phyloP scores from a whole-genome alignment of 2,797 vertebrate species.

The Phrynocephalus forsythii region DNA sequence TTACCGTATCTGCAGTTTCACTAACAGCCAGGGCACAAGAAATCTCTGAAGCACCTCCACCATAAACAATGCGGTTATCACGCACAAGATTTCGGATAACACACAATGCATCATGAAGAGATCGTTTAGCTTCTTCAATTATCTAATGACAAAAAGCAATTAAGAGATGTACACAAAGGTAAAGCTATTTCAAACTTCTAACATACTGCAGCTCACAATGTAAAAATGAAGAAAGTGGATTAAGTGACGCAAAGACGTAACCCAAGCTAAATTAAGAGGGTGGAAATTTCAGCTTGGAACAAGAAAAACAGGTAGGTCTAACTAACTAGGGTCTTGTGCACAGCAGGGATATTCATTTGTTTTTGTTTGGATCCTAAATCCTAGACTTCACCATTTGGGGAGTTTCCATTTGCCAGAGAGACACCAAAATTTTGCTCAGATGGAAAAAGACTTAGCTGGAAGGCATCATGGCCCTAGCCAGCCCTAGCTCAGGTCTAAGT shows the following conservation, averaged over 20 bases:
- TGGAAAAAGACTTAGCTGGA: too few relatives aligned
- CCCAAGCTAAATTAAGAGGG: too few relatives aligned
- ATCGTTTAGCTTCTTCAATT: conserved; percentile 96
- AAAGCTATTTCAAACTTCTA: background rate
- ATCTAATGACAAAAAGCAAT: conserved; percentile 78
- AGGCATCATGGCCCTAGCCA: too few relatives aligned
- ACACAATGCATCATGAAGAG: conserved; percentile 95
- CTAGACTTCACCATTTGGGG: too few relatives aligned
- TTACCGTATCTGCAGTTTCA: conserved; percentile 93
- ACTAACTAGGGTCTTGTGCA: too few relatives aligned
- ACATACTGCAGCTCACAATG: background rate
- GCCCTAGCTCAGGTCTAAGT: too few relatives aligned
- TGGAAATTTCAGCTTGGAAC: background rate
- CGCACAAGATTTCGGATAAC: conserved; percentile 95
- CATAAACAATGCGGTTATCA: conserved; percentile 95
- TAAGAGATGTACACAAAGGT: background rate
- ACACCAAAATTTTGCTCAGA: too few relatives aligned
- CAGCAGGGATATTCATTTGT: background rate
- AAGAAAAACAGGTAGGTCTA: background rate
- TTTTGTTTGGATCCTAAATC: too few relatives aligned
- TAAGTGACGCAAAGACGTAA: background rate
- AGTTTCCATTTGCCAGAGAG: too few relatives aligned
- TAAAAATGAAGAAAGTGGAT: background rate
- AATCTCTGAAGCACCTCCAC: conserved; percentile 95
- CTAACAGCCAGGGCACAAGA: conserved; percentile 94